A percentile compares a stretch with the other conserved stretches of the same genome.
phyloP scores from a whole-genome alignment of 1,140 invertebrate species.

The Drosophila yakuba region DNA sequence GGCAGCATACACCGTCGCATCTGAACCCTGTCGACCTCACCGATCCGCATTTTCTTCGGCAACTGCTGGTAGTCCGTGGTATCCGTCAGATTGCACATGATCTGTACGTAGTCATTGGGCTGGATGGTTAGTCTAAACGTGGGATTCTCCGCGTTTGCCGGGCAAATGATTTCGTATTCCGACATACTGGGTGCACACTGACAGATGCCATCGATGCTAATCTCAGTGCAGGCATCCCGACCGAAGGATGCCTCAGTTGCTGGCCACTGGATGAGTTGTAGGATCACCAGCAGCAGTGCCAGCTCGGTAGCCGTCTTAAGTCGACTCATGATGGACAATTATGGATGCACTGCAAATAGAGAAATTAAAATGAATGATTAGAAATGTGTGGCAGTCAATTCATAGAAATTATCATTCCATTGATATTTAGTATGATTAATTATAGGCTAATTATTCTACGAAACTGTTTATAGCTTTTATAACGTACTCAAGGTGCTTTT shows the following conservation, averaged over 20 bases:
- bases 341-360: background rate
- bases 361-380: background rate
- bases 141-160: slow-evolving; percentile 55
- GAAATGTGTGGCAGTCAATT: background rate
- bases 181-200: slow-evolving; percentile 57
- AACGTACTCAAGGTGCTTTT: too few relatives aligned
- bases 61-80: slow-evolving; percentile 63
- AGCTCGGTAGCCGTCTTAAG: slow-evolving; percentile 18
- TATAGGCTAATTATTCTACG: too few relatives aligned
- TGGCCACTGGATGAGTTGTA: slow-evolving; percentile 44
- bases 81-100: slow-evolving; percentile 68
- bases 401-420: too few relatives aligned
- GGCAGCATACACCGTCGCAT: slow-evolving; percentile 77
- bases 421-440: too few relatives aligned
- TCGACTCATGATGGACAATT: slow-evolving; percentile 34
- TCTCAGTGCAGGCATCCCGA: slow-evolving; percentile 68
- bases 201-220: slow-evolving; percentile 52
- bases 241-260: slow-evolving; percentile 45
- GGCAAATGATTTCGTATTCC: slow-evolving; percentile 74
- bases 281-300: slow-evolving; percentile 43
- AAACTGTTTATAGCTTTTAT: too few relatives aligned
- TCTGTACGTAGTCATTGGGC: slow-evolving; percentile 56
- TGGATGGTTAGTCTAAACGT: slow-evolving; percentile 68
- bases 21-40: slow-evolving; percentile 60
- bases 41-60: slow-evolving; percentile 60